phyloP scores from a whole-genome alignment of 2,113 vertebrate genomes.

The Poecilia latipinna region DNA sequence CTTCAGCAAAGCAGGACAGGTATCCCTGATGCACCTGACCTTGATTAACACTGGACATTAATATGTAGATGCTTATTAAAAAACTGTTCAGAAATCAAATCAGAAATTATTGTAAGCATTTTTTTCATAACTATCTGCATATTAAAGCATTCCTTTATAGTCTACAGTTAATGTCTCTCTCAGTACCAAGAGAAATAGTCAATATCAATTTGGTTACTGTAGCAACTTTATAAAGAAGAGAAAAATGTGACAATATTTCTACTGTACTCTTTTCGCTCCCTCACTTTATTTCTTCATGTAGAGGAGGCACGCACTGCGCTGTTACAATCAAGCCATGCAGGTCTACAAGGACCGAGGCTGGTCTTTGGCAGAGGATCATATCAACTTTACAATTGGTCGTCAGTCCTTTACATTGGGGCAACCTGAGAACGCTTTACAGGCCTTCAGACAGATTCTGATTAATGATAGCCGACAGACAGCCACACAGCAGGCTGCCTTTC shows the following conservation, averaged over 20 bases:
- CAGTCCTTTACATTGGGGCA: constrained; percentile 94
- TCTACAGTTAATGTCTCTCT: too few relatives aligned
- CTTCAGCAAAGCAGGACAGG: constrained; percentile 98
- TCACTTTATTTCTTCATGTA: constrained; percentile 54
- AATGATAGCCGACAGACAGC: constrained; percentile 95
- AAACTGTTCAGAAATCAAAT: too few relatives aligned
- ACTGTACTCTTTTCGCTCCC: too few relatives aligned
- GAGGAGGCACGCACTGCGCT: constrained; percentile 94
- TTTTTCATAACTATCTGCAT: background rate
- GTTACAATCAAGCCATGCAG: constrained; percentile 98
- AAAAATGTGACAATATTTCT: too few relatives aligned
- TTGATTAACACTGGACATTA: background rate
- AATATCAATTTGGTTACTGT: too few relatives aligned
- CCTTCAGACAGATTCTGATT: constrained; percentile 94
- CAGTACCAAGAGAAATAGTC: too few relatives aligned
- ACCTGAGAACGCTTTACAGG: constrained; percentile 89
- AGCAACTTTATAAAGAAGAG: too few relatives aligned
- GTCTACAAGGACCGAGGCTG: constrained; percentile 97
- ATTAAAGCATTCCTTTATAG: background rate
- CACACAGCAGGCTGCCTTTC: constrained; percentile 92
- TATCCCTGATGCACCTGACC: constrained; percentile 50
- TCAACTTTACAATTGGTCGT: constrained; percentile 97
- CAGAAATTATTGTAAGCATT: background rate
- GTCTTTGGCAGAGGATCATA: constrained; percentile 97
- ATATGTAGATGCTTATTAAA: background rate